Evolutionary conservation across 2,113 vertebrate genomes (phyloP).

Genomic region (Astatoreochromis straeleni): DNA sequence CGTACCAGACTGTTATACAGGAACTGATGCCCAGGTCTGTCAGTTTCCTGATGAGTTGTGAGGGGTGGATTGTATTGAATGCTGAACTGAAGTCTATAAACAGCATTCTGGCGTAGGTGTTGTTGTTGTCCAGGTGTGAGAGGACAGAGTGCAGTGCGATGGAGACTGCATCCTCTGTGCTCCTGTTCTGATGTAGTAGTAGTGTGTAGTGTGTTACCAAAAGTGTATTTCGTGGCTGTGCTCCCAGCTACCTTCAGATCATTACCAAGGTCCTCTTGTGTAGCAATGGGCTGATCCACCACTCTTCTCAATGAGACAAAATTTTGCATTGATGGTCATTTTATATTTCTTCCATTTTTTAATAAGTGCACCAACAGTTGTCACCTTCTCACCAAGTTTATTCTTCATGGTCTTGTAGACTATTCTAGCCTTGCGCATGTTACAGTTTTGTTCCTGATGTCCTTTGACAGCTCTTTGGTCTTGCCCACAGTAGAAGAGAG

Average conservation of each 20-base stretch:
- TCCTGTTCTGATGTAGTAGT: neutral
- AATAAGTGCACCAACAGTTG: neutral
- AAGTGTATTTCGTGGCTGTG: neutral
- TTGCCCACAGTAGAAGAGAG: neutral
- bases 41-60: neutral
- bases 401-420: neutral
- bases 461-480: neutral
- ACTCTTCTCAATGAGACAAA: neutral
- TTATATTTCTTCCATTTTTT: neutral
- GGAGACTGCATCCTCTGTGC: neutral
- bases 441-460: neutral
- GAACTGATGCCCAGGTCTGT: neutral
- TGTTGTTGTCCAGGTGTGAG: neutral
- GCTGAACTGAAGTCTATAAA: neutral
- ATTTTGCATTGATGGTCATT: neutral
- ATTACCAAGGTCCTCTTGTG: neutral
- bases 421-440: neutral
- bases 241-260: neutral
- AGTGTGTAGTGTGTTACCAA: neutral
- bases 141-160: neutral
- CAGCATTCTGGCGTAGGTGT: neutral
- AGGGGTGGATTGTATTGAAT: rapidly evolving
- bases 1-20: no score
- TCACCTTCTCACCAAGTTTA: neutral
- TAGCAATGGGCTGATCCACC: neutral